A percentile compares a stretch with the other conserved stretches of the same genome.
Conservation (phyloP, 2,113 vertebrate genomes). For the Cyprinus carpio region DNA sequence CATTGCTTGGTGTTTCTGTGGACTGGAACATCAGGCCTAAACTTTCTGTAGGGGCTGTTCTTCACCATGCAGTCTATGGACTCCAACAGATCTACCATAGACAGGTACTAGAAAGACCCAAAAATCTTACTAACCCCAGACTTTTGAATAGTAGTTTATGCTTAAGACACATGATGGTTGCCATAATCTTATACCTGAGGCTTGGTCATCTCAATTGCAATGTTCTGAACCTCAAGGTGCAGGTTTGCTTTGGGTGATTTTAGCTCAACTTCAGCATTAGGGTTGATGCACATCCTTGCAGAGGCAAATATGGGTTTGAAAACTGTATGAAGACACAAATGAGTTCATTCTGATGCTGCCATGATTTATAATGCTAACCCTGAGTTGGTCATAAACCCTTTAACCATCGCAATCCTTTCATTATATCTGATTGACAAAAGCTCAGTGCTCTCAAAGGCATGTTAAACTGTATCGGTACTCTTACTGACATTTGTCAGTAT, state of each 20-base stretch:
- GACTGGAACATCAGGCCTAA: slow-evolving; percentile 78
- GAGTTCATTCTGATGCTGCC: background rate
- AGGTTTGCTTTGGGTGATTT: slow-evolving; percentile 86
- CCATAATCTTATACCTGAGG: slow-evolving; percentile 79
- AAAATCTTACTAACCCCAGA: background rate
- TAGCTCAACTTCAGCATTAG: slow-evolving; percentile 84
- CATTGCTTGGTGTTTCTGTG: slow-evolving; percentile 77
- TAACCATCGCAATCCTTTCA: background rate
- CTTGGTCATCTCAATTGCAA: slow-evolving; percentile 88
- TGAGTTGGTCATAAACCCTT: background rate
- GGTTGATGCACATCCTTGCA: slow-evolving; percentile 91
- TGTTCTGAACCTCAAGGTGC: slow-evolving; percentile 90
- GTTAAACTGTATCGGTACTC: background rate
- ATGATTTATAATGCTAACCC: background rate
- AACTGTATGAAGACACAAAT: slow-evolving; percentile 73
- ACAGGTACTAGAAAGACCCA: slow-evolving; percentile 82
- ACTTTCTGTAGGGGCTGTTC: slow-evolving; percentile 90
- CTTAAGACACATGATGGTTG: background rate
- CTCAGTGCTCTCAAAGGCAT: background rate
- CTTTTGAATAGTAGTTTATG: background rate
- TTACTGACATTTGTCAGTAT: background rate
- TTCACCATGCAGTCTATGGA: slow-evolving; percentile 93
- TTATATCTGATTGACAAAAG: background rate
- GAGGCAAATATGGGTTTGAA: slow-evolving; percentile 93
- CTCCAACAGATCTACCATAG: slow-evolving; percentile 90